These are phyloP conservation scores for Typhlichthys eigenmanni DNA, from an alignment of 2,797 vertebrate species.

Conservation along the genomic window DNA sequence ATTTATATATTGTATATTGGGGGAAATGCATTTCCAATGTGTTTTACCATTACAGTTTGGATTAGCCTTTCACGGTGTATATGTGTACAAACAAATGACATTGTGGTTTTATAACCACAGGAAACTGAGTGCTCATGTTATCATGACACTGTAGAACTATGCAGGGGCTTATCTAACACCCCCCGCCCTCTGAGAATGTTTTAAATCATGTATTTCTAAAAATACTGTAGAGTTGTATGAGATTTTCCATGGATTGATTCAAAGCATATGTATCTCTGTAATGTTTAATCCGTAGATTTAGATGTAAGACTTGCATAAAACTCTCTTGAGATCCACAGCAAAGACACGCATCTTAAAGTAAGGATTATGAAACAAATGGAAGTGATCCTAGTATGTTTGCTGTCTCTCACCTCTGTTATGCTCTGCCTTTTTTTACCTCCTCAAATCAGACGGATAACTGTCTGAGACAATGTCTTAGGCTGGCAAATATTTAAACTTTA, in stretches of 20 bases:
- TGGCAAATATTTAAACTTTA: conserved; percentile 50
- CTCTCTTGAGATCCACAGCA: conserved; percentile 73
- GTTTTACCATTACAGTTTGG: not conserved
- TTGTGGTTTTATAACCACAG: not conserved
- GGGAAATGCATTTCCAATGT: conserved; percentile 1
- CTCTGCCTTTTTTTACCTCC: conserved; percentile 62
- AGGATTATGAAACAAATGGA: conserved; percentile 59
- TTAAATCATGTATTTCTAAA: conserved; percentile 13
- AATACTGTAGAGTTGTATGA: conserved; percentile 7
- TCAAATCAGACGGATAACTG: conserved; percentile 43
- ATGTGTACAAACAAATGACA: not conserved
- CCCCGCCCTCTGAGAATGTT: conserved; percentile 37
- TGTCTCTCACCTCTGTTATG: conserved; percentile 70
- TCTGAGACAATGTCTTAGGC: conserved; percentile 38
- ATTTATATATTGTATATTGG: conserved; percentile 11
- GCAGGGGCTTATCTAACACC: conserved; percentile 24
- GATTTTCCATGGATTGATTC: conserved; percentile 15
- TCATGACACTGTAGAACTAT: not conserved
- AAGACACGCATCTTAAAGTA: conserved; percentile 67
- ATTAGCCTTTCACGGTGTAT: not conserved
- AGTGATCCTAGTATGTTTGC: conserved; percentile 64
- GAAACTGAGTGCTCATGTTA: not conserved
- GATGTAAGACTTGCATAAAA: conserved; percentile 63
- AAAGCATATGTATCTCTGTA: conserved; percentile 28
- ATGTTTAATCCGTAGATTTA: conserved; percentile 36